Base-by-base conservation (phyloP, 1,140 invertebrate genomes). In the Heliconius nattereri region DNA sequence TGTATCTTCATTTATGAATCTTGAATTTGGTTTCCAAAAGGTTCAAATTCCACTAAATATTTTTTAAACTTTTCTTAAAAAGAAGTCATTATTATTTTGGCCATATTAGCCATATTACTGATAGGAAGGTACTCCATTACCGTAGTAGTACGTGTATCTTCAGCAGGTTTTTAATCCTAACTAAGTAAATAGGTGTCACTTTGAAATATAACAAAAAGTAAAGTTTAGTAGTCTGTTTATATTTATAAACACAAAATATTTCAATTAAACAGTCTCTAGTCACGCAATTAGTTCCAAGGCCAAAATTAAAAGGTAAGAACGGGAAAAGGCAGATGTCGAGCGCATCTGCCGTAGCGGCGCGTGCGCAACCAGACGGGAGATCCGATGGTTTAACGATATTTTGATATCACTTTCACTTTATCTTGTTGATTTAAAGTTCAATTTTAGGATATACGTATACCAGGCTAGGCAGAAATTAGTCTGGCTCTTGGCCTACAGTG, bases 291-390 rank as follows among this genome's bases (percentile, higher is more conserved):
- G 70, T 73, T 70, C 75, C 79, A 81, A 77, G 79, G 79, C 75
- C 79, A 81, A 78, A 81, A 81, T 76, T 79, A 71, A 78, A 79
- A 75, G 54, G 73, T 75, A 77, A 77, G 77, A 85, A 82, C 75
- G 52, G 40, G 78, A 75, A 54, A 32, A 77, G 81, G 83, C 83
- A 84, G 79, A 82, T 84, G 77, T 78, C 78, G 29, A 29, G 78
- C 77, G 82, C 83, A 85, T 86, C 81, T 83, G 84, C 80, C 78
- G 70, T 23, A 26, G 60, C 60, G 60, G 71, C 78, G 75, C 78
- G 78, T 75, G 78, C 78, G 40, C 78, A 78, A 52, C 73, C 54
- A 71, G 71, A 76, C 75, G 57, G 35, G 49, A 76, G 70, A 26
- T 71, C 19, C 16, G 11, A 66, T 75, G 26, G 23, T 29, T 29